Evolutionary conservation across 1,140 invertebrate species (phyloP).

Genomic region (Drosophila tristis): DNA sequence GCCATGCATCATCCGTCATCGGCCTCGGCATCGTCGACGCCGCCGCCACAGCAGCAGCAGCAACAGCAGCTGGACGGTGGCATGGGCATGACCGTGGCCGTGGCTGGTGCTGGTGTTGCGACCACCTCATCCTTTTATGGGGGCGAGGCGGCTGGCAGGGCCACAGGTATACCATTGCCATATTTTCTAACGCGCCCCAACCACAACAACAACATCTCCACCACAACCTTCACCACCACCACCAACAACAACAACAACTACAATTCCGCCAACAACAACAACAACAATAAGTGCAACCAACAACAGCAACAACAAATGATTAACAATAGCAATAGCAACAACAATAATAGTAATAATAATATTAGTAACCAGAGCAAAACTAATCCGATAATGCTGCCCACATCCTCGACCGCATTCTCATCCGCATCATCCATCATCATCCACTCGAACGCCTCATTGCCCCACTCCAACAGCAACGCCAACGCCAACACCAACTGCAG

Average conservation of each 20-base stretch:
- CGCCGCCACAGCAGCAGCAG: constrained; percentile 20
- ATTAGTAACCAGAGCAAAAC: constrained; percentile 49
- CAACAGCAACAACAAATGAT: constrained; percentile 27
- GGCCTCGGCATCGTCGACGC: constrained; percentile 31
- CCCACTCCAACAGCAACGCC: constrained; percentile 19
- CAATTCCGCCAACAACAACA: background rate
- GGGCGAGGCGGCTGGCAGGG: constrained; percentile 41
- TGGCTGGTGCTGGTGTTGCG: constrained; percentile 3
- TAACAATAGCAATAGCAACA: constrained; percentile 30
- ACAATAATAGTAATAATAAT: constrained; percentile 31
- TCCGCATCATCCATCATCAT: background rate
- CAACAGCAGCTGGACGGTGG: background rate
- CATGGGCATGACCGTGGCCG: constrained; percentile 6
- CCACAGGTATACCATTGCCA: constrained; percentile 70
- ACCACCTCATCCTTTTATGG: background rate
- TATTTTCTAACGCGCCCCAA: constrained; percentile 64
- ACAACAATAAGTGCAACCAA: constrained; percentile 1
- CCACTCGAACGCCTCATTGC: constrained; percentile 39
- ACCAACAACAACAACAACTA: constrained; percentile 31
- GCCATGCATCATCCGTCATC: constrained; percentile 5
- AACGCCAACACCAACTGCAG: constrained; percentile 25
- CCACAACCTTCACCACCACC: constrained; percentile 14
- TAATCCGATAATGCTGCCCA: constrained; percentile 28
- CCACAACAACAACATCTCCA: constrained; percentile 41
- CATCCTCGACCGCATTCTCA: too few relatives aligned